A percentile compares a stretch with the other conserved stretches of the same genome.
phyloP scores from a whole-genome alignment of 30 jellyfish, hydroid and myxozoan genomes.

The Turritopsis rubra region DNA sequence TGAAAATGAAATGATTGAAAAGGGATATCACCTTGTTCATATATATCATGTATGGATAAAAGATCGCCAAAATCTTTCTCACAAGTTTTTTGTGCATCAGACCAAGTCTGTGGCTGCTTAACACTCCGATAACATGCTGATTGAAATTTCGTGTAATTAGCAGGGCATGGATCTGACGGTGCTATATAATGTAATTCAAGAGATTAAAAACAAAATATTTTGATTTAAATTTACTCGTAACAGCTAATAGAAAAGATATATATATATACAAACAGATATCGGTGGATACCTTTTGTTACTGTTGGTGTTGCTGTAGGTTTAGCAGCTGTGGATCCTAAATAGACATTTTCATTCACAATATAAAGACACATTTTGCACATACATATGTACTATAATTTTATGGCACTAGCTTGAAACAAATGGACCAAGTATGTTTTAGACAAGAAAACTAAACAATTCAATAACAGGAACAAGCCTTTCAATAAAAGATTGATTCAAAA shows the following conservation, averaged over 20 bases:
- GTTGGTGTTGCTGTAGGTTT: conserved; percentile 29
- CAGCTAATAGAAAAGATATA: background rate
- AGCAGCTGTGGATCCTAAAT: conserved; percentile 29
- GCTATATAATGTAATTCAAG: background rate
- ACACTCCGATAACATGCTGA: conserved; percentile 51
- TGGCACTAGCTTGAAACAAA: background rate
- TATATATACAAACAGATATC: too few species aligned
- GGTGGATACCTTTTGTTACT: background rate
- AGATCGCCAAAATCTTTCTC: conserved; percentile 47
- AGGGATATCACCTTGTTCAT: conserved; percentile 66
- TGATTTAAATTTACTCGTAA: background rate
- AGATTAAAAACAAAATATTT: background rate
- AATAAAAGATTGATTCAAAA: too few species aligned
- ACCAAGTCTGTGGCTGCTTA: conserved; percentile 61
- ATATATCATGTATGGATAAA: conserved; percentile 42
- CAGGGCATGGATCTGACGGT: conserved; percentile 51
- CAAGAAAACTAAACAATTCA: too few species aligned
- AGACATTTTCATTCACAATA: background rate
- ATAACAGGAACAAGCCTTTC: too few species aligned
- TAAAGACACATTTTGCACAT: background rate
- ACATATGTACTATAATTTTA: background rate
- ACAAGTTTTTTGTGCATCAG: conserved; percentile 44
- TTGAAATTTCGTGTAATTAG: conserved; percentile 35
- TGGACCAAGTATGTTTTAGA: too few species aligned
- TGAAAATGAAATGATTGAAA: background rate